A percentile compares a stretch with the other conserved stretches of the same genome.
Conservation (phyloP, 2,797 vertebrate genomes). For the Labroides dimidiatus region DNA sequence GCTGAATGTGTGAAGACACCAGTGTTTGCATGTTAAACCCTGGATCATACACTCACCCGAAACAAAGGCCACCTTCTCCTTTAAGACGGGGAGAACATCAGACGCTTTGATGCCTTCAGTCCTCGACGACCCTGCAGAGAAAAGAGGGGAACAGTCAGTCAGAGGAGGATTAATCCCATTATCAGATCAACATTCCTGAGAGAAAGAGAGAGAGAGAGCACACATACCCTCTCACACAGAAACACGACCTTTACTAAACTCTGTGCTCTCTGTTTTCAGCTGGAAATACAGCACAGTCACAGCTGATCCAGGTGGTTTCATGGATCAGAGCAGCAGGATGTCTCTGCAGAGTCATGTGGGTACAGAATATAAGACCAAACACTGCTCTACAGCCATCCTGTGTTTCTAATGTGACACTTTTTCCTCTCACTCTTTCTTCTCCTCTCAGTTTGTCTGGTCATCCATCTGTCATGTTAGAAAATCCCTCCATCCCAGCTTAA, state of each 20-base stretch:
- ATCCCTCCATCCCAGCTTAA: conserved; percentile 27
- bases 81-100: conserved; percentile 94
- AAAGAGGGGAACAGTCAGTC: conserved; percentile 37
- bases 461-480: conserved; percentile 65
- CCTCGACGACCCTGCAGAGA: conserved; percentile 90
- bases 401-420: not conserved
- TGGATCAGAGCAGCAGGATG: too few relatives aligned
- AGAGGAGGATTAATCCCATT: conserved; percentile 74
- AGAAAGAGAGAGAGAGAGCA: conserved; percentile 21
- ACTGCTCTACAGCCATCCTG: not conserved
- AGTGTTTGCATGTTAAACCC: too few relatives aligned
- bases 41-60: conserved; percentile 86
- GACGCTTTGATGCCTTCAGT: conserved; percentile 96
- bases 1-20: too few relatives aligned
- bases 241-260: not conserved
- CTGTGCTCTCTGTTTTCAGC: not conserved
- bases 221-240: not conserved
- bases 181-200: conserved; percentile 79
- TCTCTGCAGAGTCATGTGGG: not conserved
- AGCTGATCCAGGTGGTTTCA: not conserved
- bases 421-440: conserved; percentile 3
- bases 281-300: too few relatives aligned
- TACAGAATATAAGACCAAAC: not conserved
- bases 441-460: conserved; percentile 55
- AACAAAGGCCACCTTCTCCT: conserved; percentile 98